These are phyloP conservation scores for Leucoptera coffeella DNA, from an alignment of 2,888 invertebrate genomes.

Conservation along the genomic window DNA sequence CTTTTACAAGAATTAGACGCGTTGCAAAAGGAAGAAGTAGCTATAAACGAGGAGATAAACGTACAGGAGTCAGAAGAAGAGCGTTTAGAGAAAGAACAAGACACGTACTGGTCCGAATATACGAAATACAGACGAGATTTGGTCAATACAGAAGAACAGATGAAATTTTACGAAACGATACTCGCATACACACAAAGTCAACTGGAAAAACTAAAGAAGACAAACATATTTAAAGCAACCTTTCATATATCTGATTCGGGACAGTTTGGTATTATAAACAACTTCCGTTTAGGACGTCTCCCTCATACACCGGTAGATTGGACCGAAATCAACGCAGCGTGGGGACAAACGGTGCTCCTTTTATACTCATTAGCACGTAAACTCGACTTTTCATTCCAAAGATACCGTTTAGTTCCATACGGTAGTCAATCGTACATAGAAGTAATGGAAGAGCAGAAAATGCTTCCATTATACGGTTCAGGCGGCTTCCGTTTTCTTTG, in stretches of 20 bases:
- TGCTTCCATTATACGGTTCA: slow-evolving; percentile 80
- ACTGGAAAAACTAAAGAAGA: slow-evolving; percentile 84
- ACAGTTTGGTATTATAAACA: slow-evolving; percentile 98
- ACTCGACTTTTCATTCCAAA: slow-evolving; percentile 83
- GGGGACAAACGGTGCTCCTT: slow-evolving; percentile 95
- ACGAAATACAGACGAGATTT: slow-evolving; percentile 80
- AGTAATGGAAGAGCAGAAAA: slow-evolving; percentile 68
- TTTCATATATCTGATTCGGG: slow-evolving; percentile 96
- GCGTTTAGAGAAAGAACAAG: slow-evolving; percentile 72
- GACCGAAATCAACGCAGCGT: slow-evolving; percentile 98
- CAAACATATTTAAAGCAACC: slow-evolving; percentile 94
- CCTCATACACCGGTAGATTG: slow-evolving; percentile 94
- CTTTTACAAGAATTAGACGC: slow-evolving; percentile 68
- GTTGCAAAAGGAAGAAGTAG: slow-evolving; percentile 71
- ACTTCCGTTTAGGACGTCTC: slow-evolving; percentile 87
- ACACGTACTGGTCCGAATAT: slow-evolving; percentile 83
- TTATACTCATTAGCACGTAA: slow-evolving; percentile 86
- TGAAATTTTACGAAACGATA: slow-evolving; percentile 70
- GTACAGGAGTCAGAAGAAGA: slow-evolving; percentile 65
- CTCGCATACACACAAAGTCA: slow-evolving; percentile 79
- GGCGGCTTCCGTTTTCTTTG: slow-evolving; percentile 92
- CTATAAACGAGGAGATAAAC: slow-evolving; percentile 60
- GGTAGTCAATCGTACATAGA: slow-evolving; percentile 96
- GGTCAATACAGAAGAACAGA: slow-evolving; percentile 80
- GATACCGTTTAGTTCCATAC: slow-evolving; percentile 87